These are phyloP conservation scores for Nasua narica DNA, from an alignment of 2,797 vertebrate species.

Conservation along the genomic window DNA sequence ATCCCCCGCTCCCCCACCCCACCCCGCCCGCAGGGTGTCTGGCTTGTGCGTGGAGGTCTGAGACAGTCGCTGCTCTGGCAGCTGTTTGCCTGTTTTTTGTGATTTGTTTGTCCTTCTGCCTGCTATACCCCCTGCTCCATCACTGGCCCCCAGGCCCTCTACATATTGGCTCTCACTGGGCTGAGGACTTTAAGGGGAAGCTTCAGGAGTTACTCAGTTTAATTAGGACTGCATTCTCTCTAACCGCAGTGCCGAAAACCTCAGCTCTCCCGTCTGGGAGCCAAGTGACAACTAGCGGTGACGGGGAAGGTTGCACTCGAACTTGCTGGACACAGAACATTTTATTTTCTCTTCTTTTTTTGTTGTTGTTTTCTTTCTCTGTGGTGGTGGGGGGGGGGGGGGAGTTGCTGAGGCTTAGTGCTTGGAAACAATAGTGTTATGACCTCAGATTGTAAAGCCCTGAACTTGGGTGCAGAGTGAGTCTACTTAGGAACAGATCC, in stretches of 20 bases:
- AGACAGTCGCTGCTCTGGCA: conserved; percentile 54
- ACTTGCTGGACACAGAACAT: conserved; percentile 78
- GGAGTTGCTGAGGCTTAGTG: neutral
- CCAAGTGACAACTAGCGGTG: conserved; percentile 91
- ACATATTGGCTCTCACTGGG: conserved; percentile 12
- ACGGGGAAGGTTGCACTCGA: conserved; percentile 80
- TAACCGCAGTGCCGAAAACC: conserved; percentile 88
- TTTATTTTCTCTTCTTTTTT: conserved; percentile 59
- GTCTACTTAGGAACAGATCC: neutral
- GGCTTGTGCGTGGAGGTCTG: conserved; percentile 72
- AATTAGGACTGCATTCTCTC: conserved; percentile 87
- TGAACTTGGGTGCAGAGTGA: neutral
- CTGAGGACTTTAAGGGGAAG: conserved; percentile 77
- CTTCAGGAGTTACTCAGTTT: conserved; percentile 82
- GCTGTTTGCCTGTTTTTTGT: conserved; percentile 48
- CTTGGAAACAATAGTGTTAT: neutral
- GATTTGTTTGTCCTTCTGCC: conserved; percentile 43
- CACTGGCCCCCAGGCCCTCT: neutral
- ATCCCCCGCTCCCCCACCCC: neutral
- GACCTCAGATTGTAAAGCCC: conserved; percentile 16
- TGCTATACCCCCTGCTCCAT: neutral
- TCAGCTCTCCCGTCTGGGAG: conserved; percentile 72
- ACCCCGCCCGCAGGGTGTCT: conserved; percentile 67
- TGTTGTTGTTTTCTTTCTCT: conserved; percentile 48
- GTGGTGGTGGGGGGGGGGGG: too few relatives aligned